A percentile compares a stretch with the other conserved stretches of the same genome.
Conservation (phyloP, 2,797 vertebrate genomes). For the Hyperoplus lanceolatus region DNA sequence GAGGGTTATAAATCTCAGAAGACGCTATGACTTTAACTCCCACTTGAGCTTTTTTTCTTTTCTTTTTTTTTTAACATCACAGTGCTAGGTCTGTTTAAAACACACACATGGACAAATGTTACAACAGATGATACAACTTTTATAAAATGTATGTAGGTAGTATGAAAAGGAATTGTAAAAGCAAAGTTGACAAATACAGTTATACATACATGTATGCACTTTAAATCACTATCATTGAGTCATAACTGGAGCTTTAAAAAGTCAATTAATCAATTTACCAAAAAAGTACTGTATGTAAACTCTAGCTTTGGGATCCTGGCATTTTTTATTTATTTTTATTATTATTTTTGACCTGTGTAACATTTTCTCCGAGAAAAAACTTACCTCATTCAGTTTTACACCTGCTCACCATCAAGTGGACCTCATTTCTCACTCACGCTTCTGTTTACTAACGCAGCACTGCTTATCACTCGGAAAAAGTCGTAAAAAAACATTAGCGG, state of each 20-base stretch:
- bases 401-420: constrained; percentile 29
- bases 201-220: too few relatives aligned
- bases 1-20: constrained; percentile 45
- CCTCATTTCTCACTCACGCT: not conserved
- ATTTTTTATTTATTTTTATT: not conserved
- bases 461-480: constrained; percentile 48
- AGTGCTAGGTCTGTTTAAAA: not conserved
- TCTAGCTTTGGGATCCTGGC: not conserved
- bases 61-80: not conserved
- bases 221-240: too few relatives aligned
- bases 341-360: not conserved
- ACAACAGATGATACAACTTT: not conserved
- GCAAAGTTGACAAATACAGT: too few relatives aligned
- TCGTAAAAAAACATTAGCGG: constrained; percentile 43
- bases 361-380: not conserved
- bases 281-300: not conserved
- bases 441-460: constrained; percentile 29
- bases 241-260: too few relatives aligned
- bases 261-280: not conserved
- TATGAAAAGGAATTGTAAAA: not conserved
- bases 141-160: not conserved
- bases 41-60: constrained; percentile 26
- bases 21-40: constrained; percentile 34
- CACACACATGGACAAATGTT: not conserved
- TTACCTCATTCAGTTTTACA: constrained; percentile 11